Evolutionary conservation across 2,797 vertebrate species (phyloP), one percentile per base, ranked within the genome.

Genomic region (Limnodromus scolopaceus): DNA sequence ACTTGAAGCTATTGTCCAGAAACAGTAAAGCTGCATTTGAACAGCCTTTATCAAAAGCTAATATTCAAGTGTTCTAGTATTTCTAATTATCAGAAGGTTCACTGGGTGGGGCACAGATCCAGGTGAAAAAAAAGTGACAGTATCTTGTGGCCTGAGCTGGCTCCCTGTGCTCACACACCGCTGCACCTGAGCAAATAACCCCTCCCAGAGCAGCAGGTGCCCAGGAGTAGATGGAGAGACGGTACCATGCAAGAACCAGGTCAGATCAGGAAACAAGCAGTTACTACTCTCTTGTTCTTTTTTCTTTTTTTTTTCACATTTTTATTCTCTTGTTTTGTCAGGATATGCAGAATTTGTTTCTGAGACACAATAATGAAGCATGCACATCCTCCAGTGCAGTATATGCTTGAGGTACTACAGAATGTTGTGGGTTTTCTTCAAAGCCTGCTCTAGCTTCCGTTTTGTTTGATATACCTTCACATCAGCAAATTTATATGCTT

Each of bases 401-500:
- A 32, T 22, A 41, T 30, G n/a, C 48, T 66, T 70, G 38, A 57
- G 38, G 34, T 58, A 39, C 25, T 71, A 36, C 30, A 68, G 58
- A 84, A 60, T 34, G 16, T 38, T 81, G 63, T 92, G 54, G 25
- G 23, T 74, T 93, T 91, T 84, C 70, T 85, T 96, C 69, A 95
- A 95, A 94, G 55, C 23, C 64, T 60, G 3, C 68, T 65, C 34
- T 54, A 83, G 57, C 57, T 57, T 41, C 17, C 3, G 0, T 53
- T 74, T 13, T 57, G 51, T 72, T 91, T 90, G 69, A 58, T 90
- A 86, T n/a, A 72, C 32, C 7, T 4, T 91, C 84, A 76, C 66
- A 78, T 88, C 89, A 92, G 86, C 43, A 94, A 80, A 89, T 85
- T 76, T 83, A 89, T 92, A 54, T 74, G 63, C 70, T 93, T 93